A percentile compares a stretch with the other conserved stretches of the same genome.
phyloP scores from a whole-genome alignment of 2,888 invertebrate species.

The Phalangium opilio region DNA sequence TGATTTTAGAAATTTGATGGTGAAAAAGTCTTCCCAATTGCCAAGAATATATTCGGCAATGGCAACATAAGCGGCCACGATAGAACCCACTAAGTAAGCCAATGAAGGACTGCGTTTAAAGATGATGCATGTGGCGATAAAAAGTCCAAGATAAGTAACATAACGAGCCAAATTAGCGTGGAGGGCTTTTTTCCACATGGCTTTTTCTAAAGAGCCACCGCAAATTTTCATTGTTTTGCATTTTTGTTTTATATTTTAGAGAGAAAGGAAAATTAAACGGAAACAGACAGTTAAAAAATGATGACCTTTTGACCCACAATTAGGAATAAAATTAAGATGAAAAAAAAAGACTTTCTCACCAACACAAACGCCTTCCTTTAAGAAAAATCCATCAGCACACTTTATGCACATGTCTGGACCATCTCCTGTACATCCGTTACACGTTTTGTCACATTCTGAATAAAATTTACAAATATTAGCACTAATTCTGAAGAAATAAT shows the following conservation, averaged over 20 bases:
- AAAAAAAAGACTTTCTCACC: slow-evolving; percentile 35
- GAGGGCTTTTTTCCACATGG: slow-evolving; percentile 11
- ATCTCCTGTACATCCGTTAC: slow-evolving; percentile 67
- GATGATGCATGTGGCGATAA: slow-evolving; percentile 68
- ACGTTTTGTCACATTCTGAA: slow-evolving; percentile 62
- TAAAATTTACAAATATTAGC: slow-evolving; percentile 3
- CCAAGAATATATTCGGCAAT: slow-evolving; percentile 53
- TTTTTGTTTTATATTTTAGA: slow-evolving; percentile 22
- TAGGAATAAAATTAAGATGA: too few relatives aligned
- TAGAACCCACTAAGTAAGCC: slow-evolving; percentile 59
- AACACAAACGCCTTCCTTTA: slow-evolving; percentile 55
- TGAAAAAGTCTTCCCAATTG: slow-evolving; percentile 11
- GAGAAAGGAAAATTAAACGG: slow-evolving; percentile 2
- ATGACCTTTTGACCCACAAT: neutral
- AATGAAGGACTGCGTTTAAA: slow-evolving; percentile 60
- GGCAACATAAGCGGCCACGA: slow-evolving; percentile 65
- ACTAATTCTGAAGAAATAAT: too few relatives aligned
- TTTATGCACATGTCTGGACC: slow-evolving; percentile 77
- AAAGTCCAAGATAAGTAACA: slow-evolving; percentile 66
- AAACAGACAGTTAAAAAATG: neutral
- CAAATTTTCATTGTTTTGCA: slow-evolving; percentile 14
- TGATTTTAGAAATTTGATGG: too few relatives aligned
- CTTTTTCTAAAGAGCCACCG: slow-evolving; percentile 10
- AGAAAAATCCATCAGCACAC: slow-evolving; percentile 57
- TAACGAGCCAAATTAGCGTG: slow-evolving; percentile 43